phyloP scores from a whole-genome alignment of 2,797 vertebrate species.

The Gymnodraco acuticeps region DNA sequence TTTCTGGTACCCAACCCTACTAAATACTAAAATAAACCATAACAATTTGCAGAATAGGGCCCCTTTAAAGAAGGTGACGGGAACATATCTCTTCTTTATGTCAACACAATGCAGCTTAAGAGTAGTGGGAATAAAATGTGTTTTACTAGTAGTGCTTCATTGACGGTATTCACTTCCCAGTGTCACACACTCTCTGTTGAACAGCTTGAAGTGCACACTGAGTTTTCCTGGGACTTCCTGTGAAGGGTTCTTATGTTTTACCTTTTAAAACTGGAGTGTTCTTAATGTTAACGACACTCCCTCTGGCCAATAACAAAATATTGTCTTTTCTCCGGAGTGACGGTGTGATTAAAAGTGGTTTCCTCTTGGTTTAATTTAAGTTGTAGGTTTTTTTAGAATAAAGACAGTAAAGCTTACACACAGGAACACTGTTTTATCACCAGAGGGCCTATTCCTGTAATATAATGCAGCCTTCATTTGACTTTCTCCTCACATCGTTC shows the following conservation, averaged over 20 bases:
- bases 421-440: not conserved
- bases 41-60: no score
- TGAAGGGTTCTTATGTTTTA: not conserved
- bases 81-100: not conserved
- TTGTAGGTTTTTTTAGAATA: not conserved
- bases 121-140: not conserved
- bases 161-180: not conserved
- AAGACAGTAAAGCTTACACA: slow-evolving; percentile 8
- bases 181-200: not conserved
- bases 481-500: slow-evolving; percentile 46
- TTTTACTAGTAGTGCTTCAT: no score
- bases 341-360: slow-evolving; percentile 40
- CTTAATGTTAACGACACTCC: slow-evolving; percentile 50
- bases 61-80: no score
- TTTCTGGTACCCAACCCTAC: no score
- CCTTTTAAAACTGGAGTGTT: slow-evolving; percentile 5
- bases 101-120: not conserved
- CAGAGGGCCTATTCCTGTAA: not conserved
- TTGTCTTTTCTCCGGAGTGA: slow-evolving; percentile 56
- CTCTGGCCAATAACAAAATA: slow-evolving; percentile 43
- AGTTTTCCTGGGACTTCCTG: not conserved
- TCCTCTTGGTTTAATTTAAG: not conserved
- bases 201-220: not conserved
- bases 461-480: slow-evolving; percentile 31
- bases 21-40: no score